Conservation (phyloP, 2,797 vertebrate species). For the Tarsius wallacei region DNA sequence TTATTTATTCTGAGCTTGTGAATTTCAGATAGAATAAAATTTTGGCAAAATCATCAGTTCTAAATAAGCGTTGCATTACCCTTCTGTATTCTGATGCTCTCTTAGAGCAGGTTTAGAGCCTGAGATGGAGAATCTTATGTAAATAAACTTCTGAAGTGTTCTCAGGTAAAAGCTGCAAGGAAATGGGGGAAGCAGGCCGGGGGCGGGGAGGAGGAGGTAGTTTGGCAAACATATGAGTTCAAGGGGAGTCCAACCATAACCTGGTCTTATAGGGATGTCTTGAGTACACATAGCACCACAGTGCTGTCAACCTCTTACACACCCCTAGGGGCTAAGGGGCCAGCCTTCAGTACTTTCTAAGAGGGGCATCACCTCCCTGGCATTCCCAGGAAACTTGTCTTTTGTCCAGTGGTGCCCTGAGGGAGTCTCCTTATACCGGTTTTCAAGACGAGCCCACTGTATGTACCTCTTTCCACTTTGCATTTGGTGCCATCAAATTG, state of each 20-base stretch:
- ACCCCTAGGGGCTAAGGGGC: rapidly evolving
- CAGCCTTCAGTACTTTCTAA: background rate
- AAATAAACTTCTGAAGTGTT: background rate
- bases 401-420: too few species aligned
- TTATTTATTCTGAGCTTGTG: constrained; percentile 29
- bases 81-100: background rate
- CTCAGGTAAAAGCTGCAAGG: background rate
- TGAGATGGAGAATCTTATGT: background rate
- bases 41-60: constrained; percentile 1
- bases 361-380: too few species aligned
- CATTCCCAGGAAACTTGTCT: background rate
- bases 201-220: background rate
- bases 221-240: background rate
- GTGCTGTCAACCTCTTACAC: background rate
- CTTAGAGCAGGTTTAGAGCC: background rate
- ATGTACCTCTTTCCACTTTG: background rate
- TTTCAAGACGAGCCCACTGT: background rate
- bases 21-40: background rate
- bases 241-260: background rate
- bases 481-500: background rate
- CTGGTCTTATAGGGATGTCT: background rate
- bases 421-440: background rate
- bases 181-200: too few species aligned
- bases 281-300: background rate
- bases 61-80: background rate